Percentiles rank a stretch among this genome's conserved stretches.
phyloP scores from a whole-genome alignment of 1,140 invertebrate species.

The Charaxes varanes region DNA sequence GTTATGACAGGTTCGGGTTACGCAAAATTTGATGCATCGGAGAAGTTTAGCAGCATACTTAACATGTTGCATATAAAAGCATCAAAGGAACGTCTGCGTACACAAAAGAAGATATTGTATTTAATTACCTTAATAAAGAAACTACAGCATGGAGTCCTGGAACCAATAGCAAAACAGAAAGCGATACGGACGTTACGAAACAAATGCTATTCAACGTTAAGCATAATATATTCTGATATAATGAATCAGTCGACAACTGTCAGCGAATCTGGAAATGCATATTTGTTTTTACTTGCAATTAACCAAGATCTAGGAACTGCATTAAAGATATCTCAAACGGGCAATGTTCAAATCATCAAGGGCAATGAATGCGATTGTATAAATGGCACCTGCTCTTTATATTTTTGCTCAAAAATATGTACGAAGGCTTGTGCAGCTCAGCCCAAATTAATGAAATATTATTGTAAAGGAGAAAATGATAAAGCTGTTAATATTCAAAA shows the following conservation, averaged over 20 bases:
- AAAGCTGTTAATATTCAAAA: constrained; percentile 25
- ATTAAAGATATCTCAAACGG: constrained; percentile 40
- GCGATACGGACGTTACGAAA: constrained; percentile 28
- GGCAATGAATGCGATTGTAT: constrained; percentile 39
- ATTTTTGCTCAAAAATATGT: constrained; percentile 37
- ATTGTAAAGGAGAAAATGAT: constrained; percentile 25
- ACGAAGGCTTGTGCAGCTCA: constrained; percentile 36
- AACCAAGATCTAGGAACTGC: constrained; percentile 38
- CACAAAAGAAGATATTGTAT: constrained; percentile 6
- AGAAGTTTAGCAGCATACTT: constrained; percentile 27
- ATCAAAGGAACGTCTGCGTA: constrained; percentile 16
- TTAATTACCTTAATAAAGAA: constrained; percentile 16
- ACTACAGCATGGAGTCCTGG: constrained; percentile 11
- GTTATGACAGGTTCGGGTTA: constrained; percentile 15
- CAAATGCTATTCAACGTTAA: constrained; percentile 27
- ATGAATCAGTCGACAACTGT: constrained; percentile 16
- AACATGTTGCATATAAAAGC: constrained; percentile 27
- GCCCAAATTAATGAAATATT: constrained; percentile 33
- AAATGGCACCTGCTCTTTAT: constrained; percentile 26
- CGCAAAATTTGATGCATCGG: constrained; percentile 32
- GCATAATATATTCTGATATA: constrained; percentile 26
- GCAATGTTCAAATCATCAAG: constrained; percentile 38
- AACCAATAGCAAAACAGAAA: constrained; percentile 12
- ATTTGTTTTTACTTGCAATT: constrained; percentile 31
- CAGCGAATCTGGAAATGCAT: constrained; percentile 27